A percentile compares a stretch with the other conserved stretches of the same genome.
These are phyloP conservation scores for Colaptes auratus DNA, from an alignment of 2,113 vertebrate genomes.

Conservation along the genomic window DNA sequence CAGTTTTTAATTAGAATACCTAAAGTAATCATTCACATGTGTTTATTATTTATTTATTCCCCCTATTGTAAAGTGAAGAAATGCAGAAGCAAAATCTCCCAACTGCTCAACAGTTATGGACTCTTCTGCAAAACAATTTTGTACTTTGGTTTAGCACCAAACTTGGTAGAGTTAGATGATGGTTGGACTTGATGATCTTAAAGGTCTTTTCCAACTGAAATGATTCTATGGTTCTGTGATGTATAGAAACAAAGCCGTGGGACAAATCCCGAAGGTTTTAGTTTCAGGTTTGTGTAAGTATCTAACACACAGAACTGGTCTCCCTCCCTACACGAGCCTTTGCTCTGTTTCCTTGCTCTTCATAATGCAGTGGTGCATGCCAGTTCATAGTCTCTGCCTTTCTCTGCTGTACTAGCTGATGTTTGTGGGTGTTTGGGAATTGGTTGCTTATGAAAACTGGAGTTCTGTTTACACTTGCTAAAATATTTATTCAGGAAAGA, in stretches of 20 bases:
- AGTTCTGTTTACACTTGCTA: slow-evolving; percentile 33
- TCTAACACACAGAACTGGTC: not conserved
- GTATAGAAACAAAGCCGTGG: not conserved
- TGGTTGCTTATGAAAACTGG: slow-evolving; percentile 19
- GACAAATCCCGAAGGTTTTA: not conserved
- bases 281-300: not conserved
- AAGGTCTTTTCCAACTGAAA: too few species aligned
- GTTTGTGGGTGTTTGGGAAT: slow-evolving; percentile 13
- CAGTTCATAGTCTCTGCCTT: not conserved
- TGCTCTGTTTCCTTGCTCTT: not conserved
- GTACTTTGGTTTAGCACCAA: not conserved
- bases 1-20: not conserved
- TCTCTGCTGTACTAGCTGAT: not conserved
- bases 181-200: too few species aligned
- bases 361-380: not conserved
- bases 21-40: not conserved
- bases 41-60: not conserved
- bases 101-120: not conserved
- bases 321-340: not conserved
- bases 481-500: slow-evolving; percentile 20
- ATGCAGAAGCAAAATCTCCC: not conserved
- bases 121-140: not conserved
- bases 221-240: too few species aligned
- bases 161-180: too few species aligned
- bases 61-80: not conserved